Evolutionary conservation across 2,797 vertebrate species (phyloP), one percentile per base, ranked within the genome.

Genomic region (Peromyscus aztecus): DNA sequence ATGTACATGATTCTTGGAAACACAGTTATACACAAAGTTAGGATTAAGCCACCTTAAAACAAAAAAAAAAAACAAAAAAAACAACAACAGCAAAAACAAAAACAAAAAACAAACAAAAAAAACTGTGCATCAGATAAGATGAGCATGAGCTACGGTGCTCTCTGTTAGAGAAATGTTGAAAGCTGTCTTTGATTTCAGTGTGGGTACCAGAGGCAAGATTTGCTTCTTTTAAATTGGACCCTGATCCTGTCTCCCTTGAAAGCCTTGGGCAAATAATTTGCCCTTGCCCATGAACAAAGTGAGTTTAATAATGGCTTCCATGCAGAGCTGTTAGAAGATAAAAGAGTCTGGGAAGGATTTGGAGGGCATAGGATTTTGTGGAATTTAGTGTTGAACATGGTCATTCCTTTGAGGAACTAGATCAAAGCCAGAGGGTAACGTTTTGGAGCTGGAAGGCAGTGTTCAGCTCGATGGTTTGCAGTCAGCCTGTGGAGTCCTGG

Each of bases 231-330:
- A 63, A 76, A 55, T 83, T 83, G 86, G 85, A 23, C 31, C 40
- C 37, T 85, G 37, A 82, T 27, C 23, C 63, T 23, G 12, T 61
- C 40, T 87, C 21, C 17, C 46, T 94, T 55, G 83, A 86, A 95
- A 96, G 71, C 71, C 59, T 61, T 59, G 71, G 69, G 80, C 40
- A 59, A 88, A 80, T 59, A 55, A 40, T 91, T 88, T 96, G 34
- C n/a, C 34, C 19, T 85, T 96, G 49, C 40, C 29, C 29, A 23
- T 24, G 80, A 88, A 85, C 37, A 73, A 85, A 94, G 19, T 46
- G 92, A 88, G 77, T 19, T 90, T 73, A 81, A 61, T 93, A 90
- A 91, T 69, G 75, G 40, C 57, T 89, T 94, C 86, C 86, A 65
- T 29, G 23, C 11, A 63, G 83, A 27, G 8, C 81, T 94, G 23